Conservation (phyloP, 2,888 invertebrate genomes). For the Andricus curvator region DNA sequence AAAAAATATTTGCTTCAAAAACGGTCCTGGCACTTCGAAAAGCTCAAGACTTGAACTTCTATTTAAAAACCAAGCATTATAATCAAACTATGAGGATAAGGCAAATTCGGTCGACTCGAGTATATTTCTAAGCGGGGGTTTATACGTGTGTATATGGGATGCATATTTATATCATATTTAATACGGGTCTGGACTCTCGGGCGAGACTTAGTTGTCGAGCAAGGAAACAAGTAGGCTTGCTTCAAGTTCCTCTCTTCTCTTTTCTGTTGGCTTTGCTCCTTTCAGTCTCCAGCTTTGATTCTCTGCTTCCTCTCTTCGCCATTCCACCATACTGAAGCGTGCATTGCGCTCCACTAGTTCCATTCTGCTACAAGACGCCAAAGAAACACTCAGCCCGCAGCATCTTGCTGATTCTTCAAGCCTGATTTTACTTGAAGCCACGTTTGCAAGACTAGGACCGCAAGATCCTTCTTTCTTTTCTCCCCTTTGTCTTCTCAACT, state of each 20-base stretch:
- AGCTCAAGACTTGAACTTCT: not conserved
- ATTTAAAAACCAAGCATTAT: not conserved
- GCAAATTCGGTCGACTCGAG: not conserved
- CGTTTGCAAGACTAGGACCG: constrained; percentile 28
- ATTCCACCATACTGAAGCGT: constrained; percentile 17
- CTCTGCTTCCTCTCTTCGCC: constrained; percentile 5
- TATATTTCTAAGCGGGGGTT: constrained; percentile 15
- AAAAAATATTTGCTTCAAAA: too few relatives aligned
- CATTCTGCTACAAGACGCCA: constrained; percentile 46
- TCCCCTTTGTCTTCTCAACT: constrained; percentile 23
- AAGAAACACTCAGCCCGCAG: constrained; percentile 42
- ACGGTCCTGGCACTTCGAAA: too few relatives aligned
- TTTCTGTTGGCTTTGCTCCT: constrained; percentile 34
- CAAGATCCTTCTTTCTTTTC: constrained; percentile 30
- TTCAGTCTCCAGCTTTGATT: constrained; percentile 40
- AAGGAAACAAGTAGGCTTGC: constrained; percentile 48
- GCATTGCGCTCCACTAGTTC: constrained; percentile 40
- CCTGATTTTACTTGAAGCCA: constrained; percentile 30
- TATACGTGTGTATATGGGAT: constrained; percentile 17
- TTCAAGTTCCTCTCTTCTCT: constrained; percentile 25
- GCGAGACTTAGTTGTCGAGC: constrained; percentile 41
- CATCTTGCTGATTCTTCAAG: constrained; percentile 39
- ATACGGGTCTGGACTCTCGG: constrained; percentile 41
- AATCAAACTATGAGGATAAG: not conserved
- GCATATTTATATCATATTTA: constrained; percentile 45